Evolutionary conservation across 2,888 invertebrate genomes (phyloP).

Genomic region (Athrips mouffetella): DNA sequence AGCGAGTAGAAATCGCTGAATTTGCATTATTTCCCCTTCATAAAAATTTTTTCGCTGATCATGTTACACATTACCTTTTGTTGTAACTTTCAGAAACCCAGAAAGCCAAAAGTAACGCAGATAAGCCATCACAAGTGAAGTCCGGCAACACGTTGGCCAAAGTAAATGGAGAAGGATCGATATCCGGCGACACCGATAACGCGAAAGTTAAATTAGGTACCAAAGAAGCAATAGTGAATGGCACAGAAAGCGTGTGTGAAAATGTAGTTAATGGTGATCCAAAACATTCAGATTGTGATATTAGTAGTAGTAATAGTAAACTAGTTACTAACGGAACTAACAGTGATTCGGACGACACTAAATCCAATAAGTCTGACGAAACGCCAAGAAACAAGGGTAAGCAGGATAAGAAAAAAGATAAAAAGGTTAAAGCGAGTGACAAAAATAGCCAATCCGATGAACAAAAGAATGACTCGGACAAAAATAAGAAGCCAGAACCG

Average conservation of each 20-base stretch:
- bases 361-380: slow-evolving; percentile 64
- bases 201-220: slow-evolving; percentile 58
- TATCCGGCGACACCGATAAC: slow-evolving; percentile 47
- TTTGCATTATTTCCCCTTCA: background rate
- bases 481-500: slow-evolving; percentile 39
- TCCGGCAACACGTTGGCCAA: slow-evolving; percentile 43
- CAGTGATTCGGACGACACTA: slow-evolving; percentile 62
- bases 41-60: background rate
- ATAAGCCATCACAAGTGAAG: slow-evolving; percentile 52
- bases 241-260: slow-evolving; percentile 51
- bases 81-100: slow-evolving; percentile 50
- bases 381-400: slow-evolving; percentile 47
- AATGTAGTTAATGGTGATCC: slow-evolving; percentile 62
- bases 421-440: slow-evolving; percentile 48
- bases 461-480: slow-evolving; percentile 48
- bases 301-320: slow-evolving; percentile 74
- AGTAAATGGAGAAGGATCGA: slow-evolving; percentile 56
- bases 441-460: slow-evolving; percentile 48
- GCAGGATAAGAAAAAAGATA: slow-evolving; percentile 60
- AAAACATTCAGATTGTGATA: slow-evolving; percentile 73
- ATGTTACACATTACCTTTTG: slow-evolving; percentile 1
- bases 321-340: slow-evolving; percentile 71
- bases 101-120: slow-evolving; percentile 51
- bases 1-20: slow-evolving; percentile 5
- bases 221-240: slow-evolving; percentile 71